Evolutionary conservation across 2,888 invertebrate genomes (phyloP).

Genomic region (Dryobota labecula): DNA sequence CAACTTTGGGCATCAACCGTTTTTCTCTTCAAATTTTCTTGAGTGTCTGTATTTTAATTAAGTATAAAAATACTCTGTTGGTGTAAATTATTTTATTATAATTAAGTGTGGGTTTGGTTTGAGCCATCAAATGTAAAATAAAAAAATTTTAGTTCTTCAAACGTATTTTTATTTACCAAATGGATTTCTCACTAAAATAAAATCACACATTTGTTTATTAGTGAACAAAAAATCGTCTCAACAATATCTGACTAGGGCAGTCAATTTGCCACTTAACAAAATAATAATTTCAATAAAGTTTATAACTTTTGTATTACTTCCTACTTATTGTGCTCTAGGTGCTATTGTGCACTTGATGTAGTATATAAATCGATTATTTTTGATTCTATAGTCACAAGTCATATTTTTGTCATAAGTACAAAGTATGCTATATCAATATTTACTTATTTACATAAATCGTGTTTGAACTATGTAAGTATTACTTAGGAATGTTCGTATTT

Average conservation of each 20-base stretch:
- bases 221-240: constrained; percentile 72
- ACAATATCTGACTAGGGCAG: constrained; percentile 84
- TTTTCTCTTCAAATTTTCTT: not conserved
- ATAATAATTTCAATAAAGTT: constrained; percentile 60
- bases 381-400: constrained; percentile 48
- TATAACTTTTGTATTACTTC: constrained; percentile 52
- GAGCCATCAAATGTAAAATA: constrained; percentile 56
- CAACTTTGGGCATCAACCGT: not conserved
- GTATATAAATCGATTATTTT: constrained; percentile 50
- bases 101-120: constrained; percentile 30
- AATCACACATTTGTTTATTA: constrained; percentile 80
- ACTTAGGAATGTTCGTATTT: constrained; percentile 60
- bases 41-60: constrained; percentile 16
- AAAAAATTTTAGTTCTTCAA: constrained; percentile 69
- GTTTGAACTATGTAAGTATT: constrained; percentile 53
- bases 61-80: constrained; percentile 18
- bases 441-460: constrained; percentile 63
- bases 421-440: constrained; percentile 59
- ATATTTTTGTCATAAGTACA: constrained; percentile 68
- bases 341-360: constrained; percentile 62
- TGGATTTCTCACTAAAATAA: constrained; percentile 83
- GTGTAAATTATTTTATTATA: constrained; percentile 43
- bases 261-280: constrained; percentile 70
- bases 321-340: constrained; percentile 68
- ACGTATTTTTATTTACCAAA: constrained; percentile 83